These are phyloP conservation scores for Porphyrio hochstetteri DNA, from an alignment of 2,113 vertebrate species.

Conservation along the genomic window DNA sequence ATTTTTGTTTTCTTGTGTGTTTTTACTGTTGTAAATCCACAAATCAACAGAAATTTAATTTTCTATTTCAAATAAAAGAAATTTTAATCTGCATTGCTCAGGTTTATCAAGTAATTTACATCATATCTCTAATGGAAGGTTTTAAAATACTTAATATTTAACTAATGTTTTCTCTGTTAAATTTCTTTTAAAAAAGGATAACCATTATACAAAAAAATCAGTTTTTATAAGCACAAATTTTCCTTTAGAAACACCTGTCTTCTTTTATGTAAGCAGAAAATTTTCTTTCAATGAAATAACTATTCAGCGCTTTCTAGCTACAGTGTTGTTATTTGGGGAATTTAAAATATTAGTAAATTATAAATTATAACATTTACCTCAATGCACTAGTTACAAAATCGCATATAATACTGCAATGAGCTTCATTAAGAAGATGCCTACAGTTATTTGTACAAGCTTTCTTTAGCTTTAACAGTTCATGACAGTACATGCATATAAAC, in stretches of 20 bases:
- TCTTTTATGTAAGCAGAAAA: background rate
- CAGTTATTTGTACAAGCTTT: conserved; percentile 16
- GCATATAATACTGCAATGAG: background rate
- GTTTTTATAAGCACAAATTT: background rate
- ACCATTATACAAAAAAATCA: accelerated
- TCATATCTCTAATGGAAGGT: background rate
- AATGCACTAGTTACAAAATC: background rate
- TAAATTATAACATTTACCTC: background rate
- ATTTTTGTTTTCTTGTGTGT: background rate
- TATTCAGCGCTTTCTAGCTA: background rate
- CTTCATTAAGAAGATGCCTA: conserved; percentile 13
- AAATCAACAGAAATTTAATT: background rate
- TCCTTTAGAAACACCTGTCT: background rate
- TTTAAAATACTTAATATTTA: background rate
- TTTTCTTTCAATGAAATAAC: background rate
- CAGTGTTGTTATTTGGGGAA: background rate
- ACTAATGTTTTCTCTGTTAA: background rate
- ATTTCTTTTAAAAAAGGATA: background rate
- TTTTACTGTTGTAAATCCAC: background rate
- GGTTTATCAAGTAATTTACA: background rate
- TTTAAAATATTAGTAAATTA: background rate
- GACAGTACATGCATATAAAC: background rate
- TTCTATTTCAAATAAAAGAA: background rate
- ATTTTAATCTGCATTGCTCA: background rate
- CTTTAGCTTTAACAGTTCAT: background rate